A percentile compares a stretch with the other conserved stretches of the same genome.
phyloP scores from a whole-genome alignment of 2,113 vertebrate species.

The Corydoras maculifer region DNA sequence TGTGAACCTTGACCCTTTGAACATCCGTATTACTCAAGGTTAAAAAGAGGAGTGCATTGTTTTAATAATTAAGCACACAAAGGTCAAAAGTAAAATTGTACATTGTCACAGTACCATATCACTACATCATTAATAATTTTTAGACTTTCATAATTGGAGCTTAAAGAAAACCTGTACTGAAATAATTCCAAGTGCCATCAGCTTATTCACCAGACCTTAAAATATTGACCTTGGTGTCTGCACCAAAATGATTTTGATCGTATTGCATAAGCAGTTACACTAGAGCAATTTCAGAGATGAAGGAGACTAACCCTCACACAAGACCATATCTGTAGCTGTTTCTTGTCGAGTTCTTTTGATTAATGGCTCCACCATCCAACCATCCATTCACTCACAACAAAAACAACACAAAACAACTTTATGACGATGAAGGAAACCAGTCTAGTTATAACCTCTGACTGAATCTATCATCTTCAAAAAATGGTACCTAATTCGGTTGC shows the following conservation, averaged over 20 bases:
- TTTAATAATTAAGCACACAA: conserved; percentile 14
- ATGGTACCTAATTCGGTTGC: conserved; percentile 21
- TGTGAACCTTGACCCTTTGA: not conserved
- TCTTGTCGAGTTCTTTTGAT: conserved; percentile 12
- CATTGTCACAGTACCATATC: not conserved
- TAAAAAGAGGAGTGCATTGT: conserved; percentile 2
- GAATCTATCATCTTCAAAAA: conserved; percentile 17
- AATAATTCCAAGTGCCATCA: conserved; percentile 22
- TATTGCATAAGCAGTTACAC: conserved; percentile 6
- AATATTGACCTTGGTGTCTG: conserved; percentile 14
- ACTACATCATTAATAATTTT: not conserved
- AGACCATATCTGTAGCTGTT: conserved; percentile 13
- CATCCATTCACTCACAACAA: conserved; percentile 1
- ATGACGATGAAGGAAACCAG: not conserved
- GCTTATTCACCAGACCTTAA: conserved; percentile 8
- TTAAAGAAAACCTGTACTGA: conserved; percentile 16
- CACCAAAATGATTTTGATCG: conserved; percentile 20
- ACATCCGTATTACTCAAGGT: conserved; percentile 1
- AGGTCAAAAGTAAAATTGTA: conserved; percentile 16
- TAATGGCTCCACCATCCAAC: conserved; percentile 11
- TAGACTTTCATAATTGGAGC: conserved; percentile 3
- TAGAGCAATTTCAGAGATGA: not conserved
- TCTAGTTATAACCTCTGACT: conserved; percentile 11
- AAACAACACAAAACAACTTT: not conserved
- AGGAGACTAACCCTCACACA: conserved; percentile 1